A percentile compares a stretch with the other conserved stretches of the same genome.
Conservation (phyloP, 2,888 invertebrate species). For the Amitus sp. region DNA sequence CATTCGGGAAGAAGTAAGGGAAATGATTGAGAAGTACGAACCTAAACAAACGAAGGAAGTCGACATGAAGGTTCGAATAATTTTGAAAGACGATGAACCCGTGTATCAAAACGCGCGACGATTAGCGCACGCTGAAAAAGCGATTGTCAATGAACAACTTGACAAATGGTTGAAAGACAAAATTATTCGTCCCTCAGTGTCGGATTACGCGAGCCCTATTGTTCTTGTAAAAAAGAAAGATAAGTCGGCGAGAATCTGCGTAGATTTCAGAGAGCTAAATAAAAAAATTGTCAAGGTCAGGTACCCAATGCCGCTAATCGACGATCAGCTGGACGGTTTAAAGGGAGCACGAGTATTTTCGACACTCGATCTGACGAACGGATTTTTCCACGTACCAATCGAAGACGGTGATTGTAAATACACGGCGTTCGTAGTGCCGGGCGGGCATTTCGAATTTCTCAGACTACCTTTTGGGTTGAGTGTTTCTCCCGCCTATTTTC, state of each 20-base stretch:
- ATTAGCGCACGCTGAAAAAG: slow-evolving; percentile 38
- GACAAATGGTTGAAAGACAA: slow-evolving; percentile 49
- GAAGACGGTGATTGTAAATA: slow-evolving; percentile 12
- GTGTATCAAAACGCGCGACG: slow-evolving; percentile 44
- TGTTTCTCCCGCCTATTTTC: slow-evolving; percentile 23
- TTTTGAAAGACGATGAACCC: slow-evolving; percentile 48
- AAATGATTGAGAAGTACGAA: slow-evolving; percentile 13
- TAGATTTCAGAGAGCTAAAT: slow-evolving; percentile 60
- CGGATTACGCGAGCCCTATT: slow-evolving; percentile 50
- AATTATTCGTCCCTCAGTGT: slow-evolving; percentile 45
- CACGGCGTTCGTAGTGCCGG: slow-evolving; percentile 24
- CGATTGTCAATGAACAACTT: slow-evolving; percentile 46
- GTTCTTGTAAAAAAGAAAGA: slow-evolving; percentile 46
- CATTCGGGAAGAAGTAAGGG: slow-evolving; percentile 3
- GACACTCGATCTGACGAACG: slow-evolving; percentile 37
- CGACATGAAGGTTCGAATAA: slow-evolving; percentile 42
- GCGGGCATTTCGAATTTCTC: slow-evolving; percentile 28
- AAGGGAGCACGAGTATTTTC: slow-evolving; percentile 20
- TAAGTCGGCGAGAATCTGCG: slow-evolving; percentile 45
- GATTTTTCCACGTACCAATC: slow-evolving; percentile 18
- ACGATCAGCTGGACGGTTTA: slow-evolving; percentile 27
- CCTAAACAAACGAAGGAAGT: slow-evolving; percentile 17
- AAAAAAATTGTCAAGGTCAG: slow-evolving; percentile 46
- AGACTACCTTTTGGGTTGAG: slow-evolving; percentile 20
- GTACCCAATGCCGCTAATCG: slow-evolving; percentile 36